Conservation (phyloP, 2,113 vertebrate species). For the Apodemus sylvaticus region DNA sequence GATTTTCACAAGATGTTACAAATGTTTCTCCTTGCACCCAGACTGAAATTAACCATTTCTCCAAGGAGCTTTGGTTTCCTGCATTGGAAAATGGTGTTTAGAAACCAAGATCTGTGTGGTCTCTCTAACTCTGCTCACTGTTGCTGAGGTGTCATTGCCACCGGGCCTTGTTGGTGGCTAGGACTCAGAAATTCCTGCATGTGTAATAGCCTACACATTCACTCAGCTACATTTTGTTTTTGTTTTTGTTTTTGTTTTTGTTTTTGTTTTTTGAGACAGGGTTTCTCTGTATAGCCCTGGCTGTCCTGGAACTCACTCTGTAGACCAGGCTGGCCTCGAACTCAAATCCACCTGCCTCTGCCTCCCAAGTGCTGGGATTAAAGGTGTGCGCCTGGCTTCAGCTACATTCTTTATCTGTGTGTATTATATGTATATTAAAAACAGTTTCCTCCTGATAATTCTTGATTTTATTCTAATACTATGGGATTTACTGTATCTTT, state of each 20-base stretch:
- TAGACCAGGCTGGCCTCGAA: no score
- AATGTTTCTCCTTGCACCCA: neutral
- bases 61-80: conserved; percentile 24
- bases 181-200: conserved; percentile 6
- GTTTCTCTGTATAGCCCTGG: no score
- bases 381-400: no score
- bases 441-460: conserved; percentile 37
- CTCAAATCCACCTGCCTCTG: no score
- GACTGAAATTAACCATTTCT: conserved; percentile 30
- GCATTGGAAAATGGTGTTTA: conserved; percentile 57
- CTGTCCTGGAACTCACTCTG: no score
- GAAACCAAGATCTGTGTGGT: conserved; percentile 24
- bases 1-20: conserved; percentile 31
- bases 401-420: neutral
- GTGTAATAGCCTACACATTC: conserved; percentile 16
- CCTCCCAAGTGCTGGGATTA: no score
- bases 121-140: neutral
- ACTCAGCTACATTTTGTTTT: neutral
- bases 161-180: neutral
- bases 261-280: no score
- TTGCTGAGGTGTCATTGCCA: conserved; percentile 8
- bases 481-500: neutral
- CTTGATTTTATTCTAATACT: conserved; percentile 6
- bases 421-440: conserved; percentile 19
- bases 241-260: no score